phyloP scores from a whole-genome alignment of 2,888 invertebrate genomes.

The Melieria picta region DNA sequence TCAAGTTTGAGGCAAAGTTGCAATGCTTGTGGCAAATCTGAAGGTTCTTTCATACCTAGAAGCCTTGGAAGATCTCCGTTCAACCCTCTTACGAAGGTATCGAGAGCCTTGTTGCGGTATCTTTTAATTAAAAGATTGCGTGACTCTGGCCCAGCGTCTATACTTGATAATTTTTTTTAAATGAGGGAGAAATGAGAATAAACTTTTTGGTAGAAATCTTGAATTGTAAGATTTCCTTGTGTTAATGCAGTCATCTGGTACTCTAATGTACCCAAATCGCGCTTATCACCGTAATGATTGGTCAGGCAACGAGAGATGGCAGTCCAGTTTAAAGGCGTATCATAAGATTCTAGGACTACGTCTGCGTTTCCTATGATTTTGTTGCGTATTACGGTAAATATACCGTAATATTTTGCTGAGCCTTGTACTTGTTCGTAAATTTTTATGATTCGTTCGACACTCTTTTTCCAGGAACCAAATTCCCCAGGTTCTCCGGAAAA shows the following conservation, averaged over 20 bases:
- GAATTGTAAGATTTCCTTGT: constrained; percentile 18
- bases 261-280: constrained; percentile 17
- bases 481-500: constrained; percentile 15
- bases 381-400: constrained; percentile 1
- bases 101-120: constrained; percentile 19
- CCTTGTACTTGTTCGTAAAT: constrained; percentile 7
- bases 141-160: neutral
- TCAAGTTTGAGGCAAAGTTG: no score
- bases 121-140: constrained; percentile 6
- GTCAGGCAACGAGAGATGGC: constrained; percentile 31
- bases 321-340: constrained; percentile 28
- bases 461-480: constrained; percentile 18
- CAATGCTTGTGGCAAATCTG: no score
- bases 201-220: no score
- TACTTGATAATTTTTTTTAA: neutral
- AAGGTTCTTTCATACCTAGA: no score
- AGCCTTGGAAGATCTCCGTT: no score
- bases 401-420: constrained; percentile 24
- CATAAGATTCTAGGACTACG: constrained; percentile 18
- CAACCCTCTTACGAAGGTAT: constrained; percentile 21
- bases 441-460: constrained; percentile 20
- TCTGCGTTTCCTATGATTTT: constrained; percentile 9
- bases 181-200: constrained; percentile 22
- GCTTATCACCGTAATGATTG: constrained; percentile 38
- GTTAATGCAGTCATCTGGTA: constrained; percentile 34